These are phyloP conservation scores for Conus canariensis DNA, from an alignment of 2,888 invertebrate genomes.

Conservation along the genomic window DNA sequence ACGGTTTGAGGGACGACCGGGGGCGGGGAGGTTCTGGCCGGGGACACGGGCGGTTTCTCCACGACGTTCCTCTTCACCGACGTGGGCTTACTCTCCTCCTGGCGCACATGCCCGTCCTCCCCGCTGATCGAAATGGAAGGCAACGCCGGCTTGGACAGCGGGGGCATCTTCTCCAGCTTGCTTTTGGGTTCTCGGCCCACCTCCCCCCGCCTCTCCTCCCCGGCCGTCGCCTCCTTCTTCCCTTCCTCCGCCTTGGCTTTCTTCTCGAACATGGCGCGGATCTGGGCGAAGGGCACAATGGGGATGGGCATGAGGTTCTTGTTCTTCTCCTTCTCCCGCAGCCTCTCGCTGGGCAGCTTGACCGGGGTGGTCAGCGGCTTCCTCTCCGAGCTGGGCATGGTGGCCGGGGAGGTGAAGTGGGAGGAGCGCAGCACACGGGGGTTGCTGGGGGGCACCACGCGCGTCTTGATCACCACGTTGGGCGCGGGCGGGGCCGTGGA, in stretches of 20 bases:
- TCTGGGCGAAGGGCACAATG: constrained; percentile 71
- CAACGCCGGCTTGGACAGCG: neutral
- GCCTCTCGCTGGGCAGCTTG: constrained; percentile 71
- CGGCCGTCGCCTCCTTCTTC: constrained; percentile 12
- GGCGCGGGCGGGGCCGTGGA: constrained; percentile 63
- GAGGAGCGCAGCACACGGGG: constrained; percentile 51
- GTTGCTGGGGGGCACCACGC: constrained; percentile 65
- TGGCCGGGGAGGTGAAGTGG: constrained; percentile 52
- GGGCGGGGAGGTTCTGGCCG: neutral
- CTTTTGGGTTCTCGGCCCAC: too few relatives aligned
- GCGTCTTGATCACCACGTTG: constrained; percentile 71
- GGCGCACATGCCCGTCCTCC: neutral
- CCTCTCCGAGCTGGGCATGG: constrained; percentile 48
- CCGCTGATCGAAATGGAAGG: constrained; percentile 28
- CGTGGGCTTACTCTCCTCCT: neutral
- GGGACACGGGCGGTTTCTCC: constrained; percentile 26
- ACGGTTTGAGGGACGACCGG: neutral
- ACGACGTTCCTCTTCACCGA: neutral
- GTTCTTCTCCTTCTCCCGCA: constrained; percentile 64
- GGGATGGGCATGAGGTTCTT: constrained; percentile 70
- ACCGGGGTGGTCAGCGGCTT: constrained; percentile 60
- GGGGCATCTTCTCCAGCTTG: neutral
- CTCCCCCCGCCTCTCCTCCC: constrained; percentile 25
- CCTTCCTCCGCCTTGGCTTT: constrained; percentile 43
- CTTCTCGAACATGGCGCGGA: constrained; percentile 71